Percentiles rank a stretch among this genome's conserved stretches.
Evolutionary conservation across 1,140 invertebrate species (phyloP).

Genomic region (Aphelinus certus): DNA sequence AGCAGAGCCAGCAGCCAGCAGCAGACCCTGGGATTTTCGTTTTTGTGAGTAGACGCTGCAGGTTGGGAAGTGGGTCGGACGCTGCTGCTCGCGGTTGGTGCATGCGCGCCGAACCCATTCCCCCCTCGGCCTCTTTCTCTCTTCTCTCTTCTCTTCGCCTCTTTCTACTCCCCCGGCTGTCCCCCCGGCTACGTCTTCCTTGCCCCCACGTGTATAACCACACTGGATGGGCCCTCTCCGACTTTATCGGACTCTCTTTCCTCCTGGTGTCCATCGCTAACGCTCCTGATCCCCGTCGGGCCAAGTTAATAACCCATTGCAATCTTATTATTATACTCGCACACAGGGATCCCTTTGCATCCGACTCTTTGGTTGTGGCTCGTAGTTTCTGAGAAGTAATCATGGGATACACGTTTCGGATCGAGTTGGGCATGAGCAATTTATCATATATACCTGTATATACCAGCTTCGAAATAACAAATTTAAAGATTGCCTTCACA

Average conservation of each 20-base stretch:
- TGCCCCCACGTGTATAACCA: not conserved
- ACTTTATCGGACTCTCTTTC: not conserved
- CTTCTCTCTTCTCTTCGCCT: not conserved
- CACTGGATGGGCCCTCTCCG: not conserved
- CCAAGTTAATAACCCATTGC: too few species aligned
- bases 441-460: too few species aligned
- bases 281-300: too few species aligned
- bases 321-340: too few species aligned
- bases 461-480: too few species aligned
- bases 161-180: not conserved
- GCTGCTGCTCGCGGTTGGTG: not conserved
- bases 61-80: not conserved
- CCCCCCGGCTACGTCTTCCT: not conserved
- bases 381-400: too few species aligned
- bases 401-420: too few species aligned
- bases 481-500: too few species aligned
- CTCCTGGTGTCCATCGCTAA: conserved; percentile 6
- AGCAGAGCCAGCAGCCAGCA: too few species aligned
- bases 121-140: not conserved
- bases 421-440: too few species aligned
- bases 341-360: too few species aligned
- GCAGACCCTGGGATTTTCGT: not conserved
- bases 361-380: too few species aligned
- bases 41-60: not conserved
- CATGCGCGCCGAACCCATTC: not conserved